Percentiles rank a stretch among this genome's conserved stretches.
These are phyloP conservation scores for Patiria miniata DNA, from an alignment of 35 echinoderm and acorn worm genomes.

Conservation along the genomic window DNA sequence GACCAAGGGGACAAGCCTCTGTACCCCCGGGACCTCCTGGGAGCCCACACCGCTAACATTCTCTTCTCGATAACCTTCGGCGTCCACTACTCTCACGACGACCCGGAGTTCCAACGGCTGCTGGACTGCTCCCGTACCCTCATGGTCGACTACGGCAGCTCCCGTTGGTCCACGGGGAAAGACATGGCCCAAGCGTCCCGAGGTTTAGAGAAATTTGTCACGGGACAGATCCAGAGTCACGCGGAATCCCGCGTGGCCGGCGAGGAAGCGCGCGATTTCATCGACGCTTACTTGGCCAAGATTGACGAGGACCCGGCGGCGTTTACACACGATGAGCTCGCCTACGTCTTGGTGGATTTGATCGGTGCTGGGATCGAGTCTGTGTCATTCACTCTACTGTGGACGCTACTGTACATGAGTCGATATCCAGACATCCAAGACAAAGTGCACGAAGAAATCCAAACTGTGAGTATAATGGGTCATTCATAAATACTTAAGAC, in stretches of 20 bases:
- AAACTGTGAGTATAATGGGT: background rate
- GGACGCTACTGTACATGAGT: conserved; percentile 59
- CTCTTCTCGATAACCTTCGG: conserved; percentile 14
- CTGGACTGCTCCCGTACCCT: background rate
- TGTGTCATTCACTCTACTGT: conserved; percentile 51
- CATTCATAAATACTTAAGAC: too few relatives aligned
- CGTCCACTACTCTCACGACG: background rate
- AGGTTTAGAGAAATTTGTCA: background rate
- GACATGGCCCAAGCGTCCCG: background rate
- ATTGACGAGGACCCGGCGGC: conserved; percentile 13
- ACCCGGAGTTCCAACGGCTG: background rate
- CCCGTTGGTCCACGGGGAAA: background rate
- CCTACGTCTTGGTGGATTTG: conserved; percentile 38
- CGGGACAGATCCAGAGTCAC: conserved; percentile 1
- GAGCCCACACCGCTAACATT: background rate
- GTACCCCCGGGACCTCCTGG: background rate
- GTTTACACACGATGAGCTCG: conserved; percentile 11
- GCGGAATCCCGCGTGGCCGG: background rate
- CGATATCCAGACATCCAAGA: conserved; percentile 51
- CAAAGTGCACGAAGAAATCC: conserved; percentile 58
- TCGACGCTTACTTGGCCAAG: conserved; percentile 38
- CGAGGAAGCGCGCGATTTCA: conserved; percentile 55
- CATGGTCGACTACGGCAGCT: background rate
- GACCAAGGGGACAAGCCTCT: background rate
- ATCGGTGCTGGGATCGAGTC: conserved; percentile 60